These are phyloP conservation scores for Aldabrachelys gigantea DNA, from an alignment of 2,113 vertebrate species.

Conservation along the genomic window DNA sequence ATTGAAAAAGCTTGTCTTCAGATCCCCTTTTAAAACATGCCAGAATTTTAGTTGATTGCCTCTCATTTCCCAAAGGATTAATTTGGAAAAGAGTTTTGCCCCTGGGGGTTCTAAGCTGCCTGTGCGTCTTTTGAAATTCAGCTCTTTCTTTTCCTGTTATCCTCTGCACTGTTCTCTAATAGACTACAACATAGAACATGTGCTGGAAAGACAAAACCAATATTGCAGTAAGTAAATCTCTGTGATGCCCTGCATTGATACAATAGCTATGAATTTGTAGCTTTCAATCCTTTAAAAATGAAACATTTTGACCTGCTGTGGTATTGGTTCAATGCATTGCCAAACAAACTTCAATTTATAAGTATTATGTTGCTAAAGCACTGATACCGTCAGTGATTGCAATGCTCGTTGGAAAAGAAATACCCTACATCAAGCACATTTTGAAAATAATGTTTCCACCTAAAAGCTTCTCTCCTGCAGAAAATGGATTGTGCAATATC, in stretches of 20 bases:
- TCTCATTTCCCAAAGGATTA: not conserved
- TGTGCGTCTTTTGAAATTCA: not conserved
- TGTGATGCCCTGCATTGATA: not conserved
- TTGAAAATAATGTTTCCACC: constrained; percentile 4
- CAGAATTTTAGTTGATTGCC: not conserved
- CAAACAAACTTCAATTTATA: not conserved
- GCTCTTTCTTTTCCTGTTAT: not conserved
- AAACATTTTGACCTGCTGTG: not conserved
- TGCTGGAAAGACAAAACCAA: not conserved
- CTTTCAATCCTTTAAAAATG: constrained; percentile 30
- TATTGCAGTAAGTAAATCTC: not conserved
- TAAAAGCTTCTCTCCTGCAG: constrained; percentile 32
- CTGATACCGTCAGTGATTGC: not conserved
- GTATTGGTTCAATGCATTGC: not conserved
- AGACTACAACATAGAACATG: not conserved
- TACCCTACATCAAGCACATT: not conserved
- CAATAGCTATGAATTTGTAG: not conserved
- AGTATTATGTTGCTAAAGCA: constrained; percentile 2
- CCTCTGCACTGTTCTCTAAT: not conserved
- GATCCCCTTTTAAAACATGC: accelerated
- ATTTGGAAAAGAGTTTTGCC: not conserved
- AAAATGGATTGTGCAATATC: constrained; percentile 38
- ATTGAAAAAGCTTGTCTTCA: not conserved
- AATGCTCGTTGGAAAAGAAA: not conserved
- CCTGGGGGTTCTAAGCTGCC: not conserved